phyloP scores from a whole-genome alignment of 2,888 invertebrate genomes.

The Drosophila bunnanda region DNA sequence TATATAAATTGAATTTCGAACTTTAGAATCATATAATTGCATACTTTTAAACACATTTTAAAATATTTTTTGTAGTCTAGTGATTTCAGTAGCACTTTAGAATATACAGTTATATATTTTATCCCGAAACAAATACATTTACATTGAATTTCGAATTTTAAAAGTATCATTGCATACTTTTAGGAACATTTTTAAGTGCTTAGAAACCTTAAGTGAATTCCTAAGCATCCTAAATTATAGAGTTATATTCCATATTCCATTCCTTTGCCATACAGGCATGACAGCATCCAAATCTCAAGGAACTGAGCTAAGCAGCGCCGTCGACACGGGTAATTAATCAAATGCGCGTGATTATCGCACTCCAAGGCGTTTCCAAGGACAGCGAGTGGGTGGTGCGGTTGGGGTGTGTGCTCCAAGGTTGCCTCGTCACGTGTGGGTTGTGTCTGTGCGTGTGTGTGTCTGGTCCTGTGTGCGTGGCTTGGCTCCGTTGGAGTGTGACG shows the following conservation, averaged over 20 bases:
- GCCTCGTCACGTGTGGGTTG: conserved; percentile 42
- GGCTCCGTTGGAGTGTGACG: conserved; percentile 57
- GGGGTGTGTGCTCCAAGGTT: conserved; percentile 38
- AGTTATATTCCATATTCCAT: too few relatives aligned
- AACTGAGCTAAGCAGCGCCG: conserved; percentile 53
- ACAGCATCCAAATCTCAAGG: conserved; percentile 19
- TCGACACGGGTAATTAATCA: conserved; percentile 80
- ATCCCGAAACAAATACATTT: neutral
- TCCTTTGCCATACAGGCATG: conserved; percentile 9
- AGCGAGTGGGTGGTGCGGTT: neutral
- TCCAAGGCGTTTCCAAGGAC: conserved; percentile 44
- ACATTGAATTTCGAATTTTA: neutral
- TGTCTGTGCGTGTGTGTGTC: neutral
- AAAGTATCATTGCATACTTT: too few relatives aligned
- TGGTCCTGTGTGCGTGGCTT: neutral
- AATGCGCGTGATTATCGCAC: conserved; percentile 79
- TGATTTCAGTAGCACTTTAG: neutral
- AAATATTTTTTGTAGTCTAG: too few relatives aligned
- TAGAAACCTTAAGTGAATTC: too few relatives aligned
- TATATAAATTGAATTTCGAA: too few relatives aligned
- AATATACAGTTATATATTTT: neutral
- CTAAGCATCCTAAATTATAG: too few relatives aligned
- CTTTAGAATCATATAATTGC: too few relatives aligned
- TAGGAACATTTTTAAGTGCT: too few relatives aligned
- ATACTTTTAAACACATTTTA: too few relatives aligned